Evolutionary conservation across 2,888 invertebrate species (phyloP).

Genomic region (Polyommatus iphigenia): DNA sequence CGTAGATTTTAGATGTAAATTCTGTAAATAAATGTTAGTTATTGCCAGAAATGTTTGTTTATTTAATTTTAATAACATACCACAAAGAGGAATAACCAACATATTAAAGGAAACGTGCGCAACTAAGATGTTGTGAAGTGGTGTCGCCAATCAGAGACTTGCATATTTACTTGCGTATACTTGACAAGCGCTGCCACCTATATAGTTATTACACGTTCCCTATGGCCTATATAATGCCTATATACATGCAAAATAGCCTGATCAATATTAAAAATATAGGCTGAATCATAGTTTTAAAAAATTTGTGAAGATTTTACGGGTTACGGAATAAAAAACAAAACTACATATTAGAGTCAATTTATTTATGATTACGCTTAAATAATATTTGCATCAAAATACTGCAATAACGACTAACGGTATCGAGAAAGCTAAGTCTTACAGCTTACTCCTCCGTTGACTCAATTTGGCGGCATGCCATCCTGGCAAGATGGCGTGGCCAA

Average conservation of each 20-base stretch:
- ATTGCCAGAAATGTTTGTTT: background rate
- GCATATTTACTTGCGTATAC: too few species aligned
- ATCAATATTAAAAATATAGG: too few species aligned
- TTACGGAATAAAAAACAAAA: slow-evolving; percentile 51
- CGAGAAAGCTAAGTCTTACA: slow-evolving; percentile 65
- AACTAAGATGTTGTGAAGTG: too few species aligned
- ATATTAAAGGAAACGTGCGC: too few species aligned
- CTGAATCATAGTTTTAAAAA: too few species aligned
- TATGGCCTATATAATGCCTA: too few species aligned
- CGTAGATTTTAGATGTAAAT: background rate
- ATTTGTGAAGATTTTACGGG: background rate
- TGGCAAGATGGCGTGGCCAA: background rate
- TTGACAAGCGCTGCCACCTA: too few species aligned
- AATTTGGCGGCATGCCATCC: background rate
- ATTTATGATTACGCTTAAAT: slow-evolving; percentile 79
- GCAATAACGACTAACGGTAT: slow-evolving; percentile 75
- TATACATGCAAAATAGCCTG: too few species aligned
- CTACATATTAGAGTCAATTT: slow-evolving; percentile 76
- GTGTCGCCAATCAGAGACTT: too few species aligned
- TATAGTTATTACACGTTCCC: too few species aligned
- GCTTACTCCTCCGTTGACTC: background rate
- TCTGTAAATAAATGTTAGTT: slow-evolving; percentile 7
- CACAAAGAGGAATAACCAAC: too few species aligned
- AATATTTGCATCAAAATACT: slow-evolving; percentile 80
- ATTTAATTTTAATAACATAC: too few species aligned